Base-by-base conservation (phyloP, 2,888 invertebrate genomes). In the Eudasyphora cyanicolor region DNA sequence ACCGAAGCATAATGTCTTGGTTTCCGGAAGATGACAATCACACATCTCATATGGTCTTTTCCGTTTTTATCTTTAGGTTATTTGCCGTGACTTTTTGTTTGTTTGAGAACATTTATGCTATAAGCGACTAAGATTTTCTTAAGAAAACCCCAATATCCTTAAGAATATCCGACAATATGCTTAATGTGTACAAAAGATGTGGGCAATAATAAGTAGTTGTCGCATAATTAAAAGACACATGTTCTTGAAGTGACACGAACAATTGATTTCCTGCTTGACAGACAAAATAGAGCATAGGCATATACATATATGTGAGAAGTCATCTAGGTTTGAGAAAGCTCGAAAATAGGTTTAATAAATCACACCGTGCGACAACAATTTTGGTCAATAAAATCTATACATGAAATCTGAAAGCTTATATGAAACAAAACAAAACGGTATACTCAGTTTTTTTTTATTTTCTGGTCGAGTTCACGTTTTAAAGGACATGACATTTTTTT, bases 191-290 rank as follows among this genome's bases (percentile, higher is more conserved):
- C n/a, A 21, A 21, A n/a, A 10, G 24, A 71, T 57, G 64, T 51
- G 4, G 70, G 42, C 75, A 80, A 75, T 80, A 76, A 70, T 80
- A 76, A 70, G 60, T 51, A 62, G n/a, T n/a, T 70, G 62, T 8
- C 51, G 21, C 62, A 70, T 80, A 71, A 80, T 76, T 70, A 80
- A 71, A 42, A n/a, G 38, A 69, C 69, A 79, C 74, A 67, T 78
- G 78, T 64, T 78, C 54, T 12, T 73, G 73, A 73, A 64, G 38
- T 51, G 71, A 73, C 78, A 73, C 45, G 73, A 45, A 45, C 73
- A 78, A 73, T 73, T 29, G n/a, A 51, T 51, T 51, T 45, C 45
- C 14, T 12, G 45, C 45, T 45, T 45, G 6, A 3, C 45, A 45
- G n/a, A 32, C 4, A 4, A 32, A 32, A 32, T 8, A 32, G 32